Evolutionary conservation across 2,888 invertebrate genomes (phyloP).

Genomic region (Caenorhabditis drosophilae): DNA sequence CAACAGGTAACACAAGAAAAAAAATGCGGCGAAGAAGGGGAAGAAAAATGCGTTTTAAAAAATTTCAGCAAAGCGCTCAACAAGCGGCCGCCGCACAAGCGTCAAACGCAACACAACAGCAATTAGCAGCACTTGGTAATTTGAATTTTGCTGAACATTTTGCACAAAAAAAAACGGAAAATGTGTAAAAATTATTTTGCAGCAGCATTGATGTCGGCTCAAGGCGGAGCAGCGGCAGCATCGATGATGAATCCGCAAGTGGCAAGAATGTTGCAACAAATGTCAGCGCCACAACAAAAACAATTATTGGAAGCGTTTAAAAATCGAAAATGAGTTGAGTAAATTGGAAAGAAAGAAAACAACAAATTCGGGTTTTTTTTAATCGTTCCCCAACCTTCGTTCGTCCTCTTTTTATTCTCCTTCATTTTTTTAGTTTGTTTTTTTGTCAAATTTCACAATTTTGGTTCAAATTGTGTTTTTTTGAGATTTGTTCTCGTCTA

Average conservation of each 20-base stretch:
- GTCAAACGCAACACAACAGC: constrained; percentile 6
- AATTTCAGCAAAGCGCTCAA: constrained; percentile 7
- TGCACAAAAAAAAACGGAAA: neutral
- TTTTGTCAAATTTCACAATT: neutral
- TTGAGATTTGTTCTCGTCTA: no score
- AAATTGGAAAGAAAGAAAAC: neutral
- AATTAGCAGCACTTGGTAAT: constrained; percentile 8
- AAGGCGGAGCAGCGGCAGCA: constrained; percentile 1
- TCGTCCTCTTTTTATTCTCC: neutral
- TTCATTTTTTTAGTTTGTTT: neutral
- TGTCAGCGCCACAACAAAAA: constrained; percentile 22
- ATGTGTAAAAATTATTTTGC: neutral
- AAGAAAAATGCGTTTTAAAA: no score
- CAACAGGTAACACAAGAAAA: neutral
- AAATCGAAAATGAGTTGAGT: no score
- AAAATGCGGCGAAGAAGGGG: no score
- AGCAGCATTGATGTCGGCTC: constrained; percentile 5
- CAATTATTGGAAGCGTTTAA: constrained; percentile 10
- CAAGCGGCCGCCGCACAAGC: constrained; percentile 5
- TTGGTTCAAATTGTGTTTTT: no score
- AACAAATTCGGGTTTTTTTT: neutral
- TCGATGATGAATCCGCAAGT: constrained; percentile 15
- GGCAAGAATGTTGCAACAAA: constrained; percentile 4
- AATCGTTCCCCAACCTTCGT: neutral
- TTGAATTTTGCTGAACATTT: constrained; percentile 1